phyloP scores from a whole-genome alignment of 2,888 invertebrate species.

The Myopa testacea region DNA sequence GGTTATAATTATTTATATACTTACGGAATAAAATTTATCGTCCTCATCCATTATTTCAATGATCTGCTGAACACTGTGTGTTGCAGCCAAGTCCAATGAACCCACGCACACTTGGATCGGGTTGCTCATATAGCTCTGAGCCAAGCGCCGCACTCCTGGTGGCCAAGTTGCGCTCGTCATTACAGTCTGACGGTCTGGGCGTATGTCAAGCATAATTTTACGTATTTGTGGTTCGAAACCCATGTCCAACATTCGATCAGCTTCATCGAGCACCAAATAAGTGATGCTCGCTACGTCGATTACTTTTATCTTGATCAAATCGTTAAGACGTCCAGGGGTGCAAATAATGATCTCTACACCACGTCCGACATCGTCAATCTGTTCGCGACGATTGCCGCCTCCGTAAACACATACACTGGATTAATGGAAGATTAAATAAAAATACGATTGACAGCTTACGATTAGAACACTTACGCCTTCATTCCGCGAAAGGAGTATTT shows the following conservation, averaged over 20 bases:
- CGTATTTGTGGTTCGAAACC: conserved; percentile 91
- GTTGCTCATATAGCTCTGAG: conserved; percentile 87
- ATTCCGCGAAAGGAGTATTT: conserved; percentile 92
- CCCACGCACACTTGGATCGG: conserved; percentile 93
- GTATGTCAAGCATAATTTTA: conserved; percentile 81
- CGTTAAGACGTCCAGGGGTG: conserved; percentile 93
- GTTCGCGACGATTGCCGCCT: conserved; percentile 84
- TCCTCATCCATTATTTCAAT: conserved; percentile 80
- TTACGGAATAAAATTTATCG: conserved; percentile 72
- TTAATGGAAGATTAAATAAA: not conserved
- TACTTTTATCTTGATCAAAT: conserved; percentile 80
- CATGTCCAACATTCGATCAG: conserved; percentile 89
- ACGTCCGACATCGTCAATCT: conserved; percentile 77
- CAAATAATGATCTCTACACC: conserved; percentile 97
- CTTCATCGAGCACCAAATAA: conserved; percentile 93
- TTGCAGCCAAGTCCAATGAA: conserved; percentile 87
- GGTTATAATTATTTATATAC: conserved; percentile 7
- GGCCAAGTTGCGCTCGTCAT: conserved; percentile 99
- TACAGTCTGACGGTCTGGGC: conserved; percentile 92
- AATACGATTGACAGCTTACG: not conserved
- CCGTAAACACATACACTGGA: conserved; percentile 89
- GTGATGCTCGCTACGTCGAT: conserved; percentile 85
- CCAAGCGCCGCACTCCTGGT: conserved; percentile 84
- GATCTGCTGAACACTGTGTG: conserved; percentile 86
- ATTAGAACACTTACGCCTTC: conserved; percentile 74